Evolutionary conservation across 2,797 vertebrate genomes (phyloP).

Genomic region (Meda fulgida): DNA sequence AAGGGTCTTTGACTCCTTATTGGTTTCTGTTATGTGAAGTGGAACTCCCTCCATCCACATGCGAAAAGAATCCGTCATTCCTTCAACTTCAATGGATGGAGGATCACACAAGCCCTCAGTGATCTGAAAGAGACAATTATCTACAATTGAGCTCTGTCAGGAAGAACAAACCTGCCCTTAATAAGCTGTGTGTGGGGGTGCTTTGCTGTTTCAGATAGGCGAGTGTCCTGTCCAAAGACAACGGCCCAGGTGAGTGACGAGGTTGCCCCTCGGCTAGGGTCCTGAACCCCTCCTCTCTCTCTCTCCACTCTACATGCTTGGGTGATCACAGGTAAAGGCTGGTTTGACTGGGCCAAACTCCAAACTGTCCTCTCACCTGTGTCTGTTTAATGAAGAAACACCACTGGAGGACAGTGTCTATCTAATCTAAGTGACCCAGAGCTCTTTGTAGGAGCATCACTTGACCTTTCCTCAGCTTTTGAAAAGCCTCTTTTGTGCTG

Average conservation of each 20-base stretch:
- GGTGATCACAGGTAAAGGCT: conserved; percentile 63
- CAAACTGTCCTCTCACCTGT: conserved; percentile 40
- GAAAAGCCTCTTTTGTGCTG: conserved; percentile 43
- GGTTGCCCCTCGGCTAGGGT: conserved; percentile 64
- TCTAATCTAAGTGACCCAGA: conserved; percentile 55
- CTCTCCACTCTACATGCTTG: conserved; percentile 54
- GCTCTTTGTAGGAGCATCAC: conserved; percentile 65
- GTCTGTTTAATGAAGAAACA: conserved; percentile 61
- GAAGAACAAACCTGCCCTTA: conserved; percentile 78
- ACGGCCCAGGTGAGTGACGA: conserved; percentile 67
- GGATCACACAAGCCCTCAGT: conserved; percentile 78
- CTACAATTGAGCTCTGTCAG: conserved; percentile 81
- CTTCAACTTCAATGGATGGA: conserved; percentile 76
- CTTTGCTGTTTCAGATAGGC: conserved; percentile 55
- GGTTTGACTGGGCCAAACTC: conserved; percentile 35
- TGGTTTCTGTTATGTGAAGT: conserved; percentile 58
- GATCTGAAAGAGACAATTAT: conserved; percentile 84
- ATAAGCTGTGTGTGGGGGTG: conserved; percentile 67
- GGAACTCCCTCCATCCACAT: conserved; percentile 44
- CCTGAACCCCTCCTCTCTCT: conserved; percentile 59
- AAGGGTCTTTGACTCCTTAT: conserved; percentile 12
- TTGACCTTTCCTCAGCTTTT: conserved; percentile 73
- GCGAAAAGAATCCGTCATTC: conserved; percentile 60
- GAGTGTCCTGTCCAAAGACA: conserved; percentile 60
- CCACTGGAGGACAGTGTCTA: conserved; percentile 53